Evolutionary conservation across 1,140 invertebrate genomes (phyloP).

Genomic region (Trigoniulus corallinus): DNA sequence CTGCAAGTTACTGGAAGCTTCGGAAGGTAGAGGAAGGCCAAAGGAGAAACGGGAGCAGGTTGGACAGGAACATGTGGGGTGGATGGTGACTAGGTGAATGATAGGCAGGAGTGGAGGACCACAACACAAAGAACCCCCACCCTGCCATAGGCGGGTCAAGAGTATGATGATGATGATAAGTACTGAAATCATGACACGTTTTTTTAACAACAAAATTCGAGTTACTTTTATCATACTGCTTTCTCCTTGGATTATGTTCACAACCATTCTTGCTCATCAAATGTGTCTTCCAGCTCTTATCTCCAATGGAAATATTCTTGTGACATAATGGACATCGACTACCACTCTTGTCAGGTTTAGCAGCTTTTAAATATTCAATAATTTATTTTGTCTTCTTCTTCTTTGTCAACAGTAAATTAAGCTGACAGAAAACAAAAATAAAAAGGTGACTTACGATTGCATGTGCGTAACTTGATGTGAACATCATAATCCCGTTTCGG

Average conservation of each 20-base stretch:
- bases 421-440: not conserved
- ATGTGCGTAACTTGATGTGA: constrained; percentile 39
- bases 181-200: too few relatives aligned
- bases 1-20: too few relatives aligned
- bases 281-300: constrained; percentile 46
- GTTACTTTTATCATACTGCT: not conserved
- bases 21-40: too few relatives aligned
- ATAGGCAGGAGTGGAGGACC: too few relatives aligned
- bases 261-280: constrained; percentile 28
- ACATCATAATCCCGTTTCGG: constrained; percentile 37
- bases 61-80: too few relatives aligned
- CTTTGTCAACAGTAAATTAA: not conserved
- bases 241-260: not conserved
- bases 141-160: too few relatives aligned
- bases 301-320: constrained; percentile 37
- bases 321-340: constrained; percentile 58
- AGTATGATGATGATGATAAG: too few relatives aligned
- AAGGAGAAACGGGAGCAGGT: too few relatives aligned
- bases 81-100: too few relatives aligned
- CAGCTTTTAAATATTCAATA: constrained; percentile 20
- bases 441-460: constrained; percentile 31
- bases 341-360: constrained; percentile 19
- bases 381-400: too few relatives aligned
- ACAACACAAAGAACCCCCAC: too few relatives aligned
- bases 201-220: too few relatives aligned